Conservation (phyloP, 2,113 vertebrate genomes). For the Gallinago undulata region DNA sequence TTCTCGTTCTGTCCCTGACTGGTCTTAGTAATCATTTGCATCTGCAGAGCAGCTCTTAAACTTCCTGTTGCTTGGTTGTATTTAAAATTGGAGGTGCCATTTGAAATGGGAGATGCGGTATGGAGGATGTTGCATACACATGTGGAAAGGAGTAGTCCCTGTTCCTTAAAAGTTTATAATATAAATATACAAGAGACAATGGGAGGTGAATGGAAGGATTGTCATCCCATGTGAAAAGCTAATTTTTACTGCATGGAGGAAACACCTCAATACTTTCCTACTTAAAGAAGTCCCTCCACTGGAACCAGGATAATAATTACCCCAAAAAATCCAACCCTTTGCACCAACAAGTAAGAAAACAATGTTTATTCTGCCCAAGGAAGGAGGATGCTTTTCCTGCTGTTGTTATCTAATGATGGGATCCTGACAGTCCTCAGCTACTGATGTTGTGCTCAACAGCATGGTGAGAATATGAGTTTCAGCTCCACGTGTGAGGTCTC, state of each 20-base stretch:
- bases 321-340: background rate
- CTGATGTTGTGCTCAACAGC: background rate
- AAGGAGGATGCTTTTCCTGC: background rate
- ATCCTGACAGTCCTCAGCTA: background rate
- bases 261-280: background rate
- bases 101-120: background rate
- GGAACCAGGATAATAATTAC: background rate
- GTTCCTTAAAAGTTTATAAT: background rate
- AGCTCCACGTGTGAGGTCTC: background rate
- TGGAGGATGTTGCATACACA: background rate
- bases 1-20: slow-evolving; percentile 19
- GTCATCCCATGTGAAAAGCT: background rate
- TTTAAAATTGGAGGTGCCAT: slow-evolving; percentile 9
- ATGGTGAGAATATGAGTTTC: background rate
- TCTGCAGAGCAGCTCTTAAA: slow-evolving; percentile 30
- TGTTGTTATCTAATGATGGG: background rate
- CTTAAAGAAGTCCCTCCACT: background rate
- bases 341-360: background rate
- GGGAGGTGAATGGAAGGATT: background rate
- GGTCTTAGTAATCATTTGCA: slow-evolving; percentile 39
- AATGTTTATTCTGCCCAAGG: background rate
- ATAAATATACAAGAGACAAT: background rate
- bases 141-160: background rate
- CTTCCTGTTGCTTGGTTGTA: slow-evolving; percentile 20
- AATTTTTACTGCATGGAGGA: background rate